Evolutionary conservation across 2,797 vertebrate species (phyloP).

Genomic region (Eospalax fontanierii): DNA sequence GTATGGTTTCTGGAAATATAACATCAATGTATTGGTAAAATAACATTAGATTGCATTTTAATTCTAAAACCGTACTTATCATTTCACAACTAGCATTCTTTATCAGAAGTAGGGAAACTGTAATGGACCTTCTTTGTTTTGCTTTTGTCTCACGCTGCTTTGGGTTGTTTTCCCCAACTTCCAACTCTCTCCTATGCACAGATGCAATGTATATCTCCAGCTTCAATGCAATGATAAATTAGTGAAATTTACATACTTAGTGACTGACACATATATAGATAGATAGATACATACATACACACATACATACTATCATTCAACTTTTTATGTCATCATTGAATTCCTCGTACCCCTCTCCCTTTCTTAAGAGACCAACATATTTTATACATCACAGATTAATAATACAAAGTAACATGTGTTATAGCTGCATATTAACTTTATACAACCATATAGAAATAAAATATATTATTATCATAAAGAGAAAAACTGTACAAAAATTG

Average conservation of each 20-base stretch:
- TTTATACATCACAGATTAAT: neutral
- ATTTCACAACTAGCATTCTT: neutral
- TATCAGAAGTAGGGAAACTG: slow-evolving; percentile 21
- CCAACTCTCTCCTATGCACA: neutral
- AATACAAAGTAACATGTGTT: neutral
- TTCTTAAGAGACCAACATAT: slow-evolving; percentile 24
- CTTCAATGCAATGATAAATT: neutral
- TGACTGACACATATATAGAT: neutral
- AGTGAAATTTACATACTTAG: neutral
- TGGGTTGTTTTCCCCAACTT: neutral
- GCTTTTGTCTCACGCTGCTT: neutral
- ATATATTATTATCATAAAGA: neutral
- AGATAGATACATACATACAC: neutral
- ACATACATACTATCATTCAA: neutral
- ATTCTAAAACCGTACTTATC: neutral
- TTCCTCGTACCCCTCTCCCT: neutral
- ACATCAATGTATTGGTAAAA: slow-evolving; percentile 47
- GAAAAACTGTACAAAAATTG: slow-evolving; percentile 26
- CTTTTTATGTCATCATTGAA: slow-evolving; percentile 17
- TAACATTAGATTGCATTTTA: slow-evolving; percentile 55
- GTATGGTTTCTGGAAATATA: slow-evolving; percentile 90
- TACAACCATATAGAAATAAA: neutral
- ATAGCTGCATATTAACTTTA: neutral
- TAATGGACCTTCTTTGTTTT: neutral
- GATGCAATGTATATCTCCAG: neutral